phyloP scores from a whole-genome alignment of 1,140 invertebrate species.

The Manduca sexta region DNA sequence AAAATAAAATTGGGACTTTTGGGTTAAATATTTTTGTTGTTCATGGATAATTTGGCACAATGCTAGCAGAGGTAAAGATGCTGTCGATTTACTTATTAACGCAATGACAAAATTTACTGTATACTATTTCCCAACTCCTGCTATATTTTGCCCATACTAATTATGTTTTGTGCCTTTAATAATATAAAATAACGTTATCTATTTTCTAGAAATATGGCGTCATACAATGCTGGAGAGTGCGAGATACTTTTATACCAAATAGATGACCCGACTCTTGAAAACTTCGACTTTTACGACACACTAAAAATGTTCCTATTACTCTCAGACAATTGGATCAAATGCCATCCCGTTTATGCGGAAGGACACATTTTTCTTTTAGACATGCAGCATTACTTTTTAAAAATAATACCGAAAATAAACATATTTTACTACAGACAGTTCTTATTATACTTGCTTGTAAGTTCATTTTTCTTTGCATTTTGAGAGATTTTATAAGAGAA shows the following conservation, averaged over 20 bases:
- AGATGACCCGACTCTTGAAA: conserved; percentile 32
- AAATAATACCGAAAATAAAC: conserved; percentile 45
- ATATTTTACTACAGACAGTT: conserved; percentile 49
- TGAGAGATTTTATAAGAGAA: too few relatives aligned
- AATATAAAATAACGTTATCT: too few relatives aligned
- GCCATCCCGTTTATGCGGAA: neutral
- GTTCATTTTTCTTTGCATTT: conserved; percentile 7
- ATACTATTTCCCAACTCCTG: too few relatives aligned
- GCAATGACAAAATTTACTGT: too few relatives aligned
- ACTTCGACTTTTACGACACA: conserved; percentile 42
- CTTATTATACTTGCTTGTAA: conserved; percentile 45
- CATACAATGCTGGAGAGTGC: conserved; percentile 25
- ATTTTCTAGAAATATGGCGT: too few relatives aligned
- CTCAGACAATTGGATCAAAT: conserved; percentile 41
- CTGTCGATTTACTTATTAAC: too few relatives aligned
- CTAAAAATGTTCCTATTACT: conserved; percentile 39
- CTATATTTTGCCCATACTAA: too few relatives aligned
- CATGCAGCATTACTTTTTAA: conserved; percentile 33
- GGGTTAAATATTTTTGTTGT: too few relatives aligned
- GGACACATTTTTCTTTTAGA: conserved; percentile 47
- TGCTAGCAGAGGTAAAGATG: too few relatives aligned
- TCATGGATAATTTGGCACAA: too few relatives aligned
- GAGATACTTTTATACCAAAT: conserved; percentile 46
- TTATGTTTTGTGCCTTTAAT: too few relatives aligned
- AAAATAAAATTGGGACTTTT: too few relatives aligned